Percentiles rank a stretch among this genome's conserved stretches.
phyloP scores from a whole-genome alignment of 2,797 vertebrate species.

The Dromococcyx pavoninus region DNA sequence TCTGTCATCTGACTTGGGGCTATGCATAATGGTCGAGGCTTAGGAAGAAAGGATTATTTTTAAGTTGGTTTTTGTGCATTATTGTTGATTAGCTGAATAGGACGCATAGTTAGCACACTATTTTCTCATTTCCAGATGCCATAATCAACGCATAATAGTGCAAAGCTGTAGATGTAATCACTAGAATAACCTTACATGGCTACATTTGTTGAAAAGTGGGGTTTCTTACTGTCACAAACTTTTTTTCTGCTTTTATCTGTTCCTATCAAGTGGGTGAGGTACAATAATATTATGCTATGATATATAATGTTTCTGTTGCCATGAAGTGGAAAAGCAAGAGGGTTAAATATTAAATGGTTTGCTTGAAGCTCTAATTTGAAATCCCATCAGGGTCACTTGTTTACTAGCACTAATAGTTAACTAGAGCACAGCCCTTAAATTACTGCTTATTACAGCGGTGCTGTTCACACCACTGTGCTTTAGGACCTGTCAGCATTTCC shows the following conservation, averaged over 20 bases:
- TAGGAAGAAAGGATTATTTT: neutral
- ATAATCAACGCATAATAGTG: neutral
- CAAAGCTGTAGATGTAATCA: neutral
- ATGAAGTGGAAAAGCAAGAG: slow-evolving; percentile 14
- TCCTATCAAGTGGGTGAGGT: neutral
- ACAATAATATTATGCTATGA: slow-evolving; percentile 23
- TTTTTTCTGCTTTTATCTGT: neutral
- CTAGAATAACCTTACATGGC: neutral
- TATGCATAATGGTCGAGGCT: neutral
- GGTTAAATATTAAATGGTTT: slow-evolving; percentile 52
- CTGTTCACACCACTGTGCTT: slow-evolving; percentile 56
- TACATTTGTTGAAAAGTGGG: neutral
- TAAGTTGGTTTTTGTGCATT: neutral
- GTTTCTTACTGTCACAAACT: neutral
- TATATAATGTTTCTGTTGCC: slow-evolving; percentile 4
- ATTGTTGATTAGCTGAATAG: neutral
- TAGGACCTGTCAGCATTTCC: slow-evolving; percentile 66
- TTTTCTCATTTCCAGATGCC: slow-evolving; percentile 7
- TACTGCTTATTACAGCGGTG: slow-evolving; percentile 36
- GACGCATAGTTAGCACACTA: neutral
- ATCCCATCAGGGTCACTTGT: slow-evolving; percentile 71
- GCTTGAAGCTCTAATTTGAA: slow-evolving; percentile 68
- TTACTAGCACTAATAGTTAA: slow-evolving; percentile 70
- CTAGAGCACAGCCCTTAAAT: slow-evolving; percentile 58
- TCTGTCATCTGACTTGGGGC: neutral